Percentiles rank a stretch among this genome's conserved stretches.
Evolutionary conservation across 2,888 invertebrate genomes (phyloP).

Genomic region (Bhutanitis thaidina): DNA sequence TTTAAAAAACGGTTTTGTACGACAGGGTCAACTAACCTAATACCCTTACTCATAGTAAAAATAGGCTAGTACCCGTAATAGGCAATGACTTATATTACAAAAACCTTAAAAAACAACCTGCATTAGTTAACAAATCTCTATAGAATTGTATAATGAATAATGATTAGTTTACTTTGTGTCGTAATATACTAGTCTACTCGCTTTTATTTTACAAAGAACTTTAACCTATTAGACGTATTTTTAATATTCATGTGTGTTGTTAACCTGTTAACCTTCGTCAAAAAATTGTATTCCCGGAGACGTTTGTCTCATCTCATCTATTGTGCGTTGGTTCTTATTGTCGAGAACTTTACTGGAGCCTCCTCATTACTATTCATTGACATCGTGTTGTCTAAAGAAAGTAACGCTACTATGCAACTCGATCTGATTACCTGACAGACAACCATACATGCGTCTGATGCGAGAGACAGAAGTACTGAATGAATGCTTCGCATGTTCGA

Average conservation of each 20-base stretch:
- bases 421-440: conserved; percentile 33
- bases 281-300: background rate
- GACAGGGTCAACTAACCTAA: no score
- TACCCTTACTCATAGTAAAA: no score
- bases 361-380: conserved; percentile 41
- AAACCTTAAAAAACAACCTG: no score
- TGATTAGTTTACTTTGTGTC: no score
- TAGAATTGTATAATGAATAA: no score
- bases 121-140: no score
- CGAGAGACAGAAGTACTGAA: background rate
- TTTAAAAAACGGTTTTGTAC: no score
- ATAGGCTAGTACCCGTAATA: no score
- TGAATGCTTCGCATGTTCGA: conserved; percentile 2
- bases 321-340: background rate
- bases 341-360: background rate
- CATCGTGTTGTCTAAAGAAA: conserved; percentile 37
- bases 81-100: no score
- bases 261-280: background rate
- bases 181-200: no score
- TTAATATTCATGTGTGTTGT: background rate
- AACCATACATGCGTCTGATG: conserved; percentile 5
- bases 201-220: no score
- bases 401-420: conserved; percentile 34
- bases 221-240: background rate
- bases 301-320: background rate